Evolutionary conservation across 2,113 vertebrate genomes (phyloP), one percentile per base, ranked within the genome.

Genomic region (Scolopax mira): DNA sequence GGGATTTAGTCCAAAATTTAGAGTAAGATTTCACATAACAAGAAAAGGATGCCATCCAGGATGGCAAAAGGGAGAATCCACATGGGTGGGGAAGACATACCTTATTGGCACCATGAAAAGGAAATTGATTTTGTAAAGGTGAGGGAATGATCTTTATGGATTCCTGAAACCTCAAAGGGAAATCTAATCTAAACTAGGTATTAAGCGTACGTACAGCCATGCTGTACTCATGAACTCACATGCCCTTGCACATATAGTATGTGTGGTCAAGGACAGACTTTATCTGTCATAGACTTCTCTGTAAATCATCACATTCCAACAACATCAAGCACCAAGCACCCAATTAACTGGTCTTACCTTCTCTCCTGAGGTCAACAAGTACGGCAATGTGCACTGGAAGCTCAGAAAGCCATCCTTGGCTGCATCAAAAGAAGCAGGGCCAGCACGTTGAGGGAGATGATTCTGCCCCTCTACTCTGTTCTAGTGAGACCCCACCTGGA

Each of bases 11-110:
- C 37, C 54, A 79, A 82, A 85, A 39, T 16, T 61, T 25, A 19
- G 6, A 33, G 25, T 11, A 92, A 79, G 24, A 54, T 57, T 86
- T 88, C 24, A n/a, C 21, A 5, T 42, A 65, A 33, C 19, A 88
- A 64, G 27, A 54, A 77, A 84, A 79, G 5, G 4, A 54, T 4
- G 27, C 18, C 9, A 31, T 31, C 13, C 6, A 24, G 62, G 31
- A 21, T 2, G 52, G 6, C 12, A 81, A 78, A 77, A 79, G 7
- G 8, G 3, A 79, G 19, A 64, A 11, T n/a, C 25, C 41, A 25
- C 10, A 18, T 18, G 14, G 8, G 61, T 27, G 9, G 42, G 3
- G 22, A 73, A 62, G 11, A 49, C 0, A 0, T 5, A 4, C 16
- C 12, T 69, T 81, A 13, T 7, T 52, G 37, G 14, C 24, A 62